These are phyloP conservation scores for Hydrozoanthus tunicans DNA, from an alignment of 64 coral and sea anemone species.

Conservation along the genomic window DNA sequence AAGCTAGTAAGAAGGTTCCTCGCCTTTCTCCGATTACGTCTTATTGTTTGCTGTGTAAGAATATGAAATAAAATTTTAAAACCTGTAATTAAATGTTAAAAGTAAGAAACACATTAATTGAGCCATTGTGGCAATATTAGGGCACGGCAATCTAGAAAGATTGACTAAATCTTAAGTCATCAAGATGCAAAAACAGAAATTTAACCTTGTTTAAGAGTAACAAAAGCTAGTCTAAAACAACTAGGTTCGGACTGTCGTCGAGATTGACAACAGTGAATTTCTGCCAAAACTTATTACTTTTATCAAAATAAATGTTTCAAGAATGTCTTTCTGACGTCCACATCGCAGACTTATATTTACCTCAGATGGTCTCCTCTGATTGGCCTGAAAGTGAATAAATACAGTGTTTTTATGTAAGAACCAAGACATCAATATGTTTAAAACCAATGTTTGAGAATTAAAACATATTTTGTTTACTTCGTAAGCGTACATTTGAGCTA, in stretches of 20 bases:
- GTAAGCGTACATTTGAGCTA: too few species aligned
- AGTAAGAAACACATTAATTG: too few species aligned
- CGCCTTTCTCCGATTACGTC: neutral
- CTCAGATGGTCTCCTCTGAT: neutral
- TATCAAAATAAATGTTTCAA: neutral
- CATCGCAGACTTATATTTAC: neutral
- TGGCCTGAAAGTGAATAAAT: neutral
- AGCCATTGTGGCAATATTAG: too few species aligned
- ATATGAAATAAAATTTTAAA: too few species aligned
- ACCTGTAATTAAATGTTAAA: too few species aligned
- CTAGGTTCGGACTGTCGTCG: too few species aligned
- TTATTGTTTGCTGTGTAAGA: neutral
- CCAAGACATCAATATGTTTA: too few species aligned
- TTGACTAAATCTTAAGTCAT: too few species aligned
- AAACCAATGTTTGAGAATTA: too few species aligned
- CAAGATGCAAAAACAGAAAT: neutral
- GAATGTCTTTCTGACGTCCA: neutral
- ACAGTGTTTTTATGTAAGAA: too few species aligned
- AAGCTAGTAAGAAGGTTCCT: neutral
- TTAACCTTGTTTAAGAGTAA: neutral
- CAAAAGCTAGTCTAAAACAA: neutral
- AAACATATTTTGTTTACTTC: too few species aligned
- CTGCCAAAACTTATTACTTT: neutral
- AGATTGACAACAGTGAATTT: neutral
- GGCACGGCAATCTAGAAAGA: too few species aligned